phyloP scores from a whole-genome alignment of 2,888 invertebrate genomes.

The Hybos culiciformis region DNA sequence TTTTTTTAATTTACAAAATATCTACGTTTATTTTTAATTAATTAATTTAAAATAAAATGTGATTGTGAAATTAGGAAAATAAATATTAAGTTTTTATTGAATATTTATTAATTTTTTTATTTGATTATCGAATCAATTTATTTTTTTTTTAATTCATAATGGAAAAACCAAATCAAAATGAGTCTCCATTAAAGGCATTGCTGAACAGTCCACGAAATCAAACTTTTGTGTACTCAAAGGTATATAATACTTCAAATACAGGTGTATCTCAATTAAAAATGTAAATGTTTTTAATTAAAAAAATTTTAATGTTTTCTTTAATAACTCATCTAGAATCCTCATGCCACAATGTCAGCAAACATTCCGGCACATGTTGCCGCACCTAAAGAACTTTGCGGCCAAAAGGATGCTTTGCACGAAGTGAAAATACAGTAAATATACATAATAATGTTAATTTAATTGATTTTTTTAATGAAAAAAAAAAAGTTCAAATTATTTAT shows the following conservation, averaged over 20 bases:
- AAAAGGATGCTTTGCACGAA: slow-evolving; percentile 44
- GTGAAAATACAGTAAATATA: slow-evolving; percentile 45
- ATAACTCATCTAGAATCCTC: slow-evolving; percentile 23
- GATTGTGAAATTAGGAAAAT: too few species aligned
- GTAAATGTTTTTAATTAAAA: not conserved
- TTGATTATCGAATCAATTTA: too few species aligned
- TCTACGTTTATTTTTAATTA: too few species aligned
- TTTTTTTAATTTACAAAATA: too few species aligned
- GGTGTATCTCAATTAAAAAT: not conserved
- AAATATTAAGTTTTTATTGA: too few species aligned
- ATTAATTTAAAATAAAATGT: too few species aligned
- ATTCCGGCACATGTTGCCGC: slow-evolving; percentile 39
- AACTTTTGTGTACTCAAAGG: too few species aligned
- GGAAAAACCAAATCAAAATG: slow-evolving; percentile 18
- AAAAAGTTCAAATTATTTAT: not conserved
- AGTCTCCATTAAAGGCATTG: slow-evolving; percentile 30
- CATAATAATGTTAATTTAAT: too few species aligned
- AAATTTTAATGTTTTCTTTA: not conserved
- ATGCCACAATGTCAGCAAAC: slow-evolving; percentile 43
- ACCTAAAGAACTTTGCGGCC: slow-evolving; percentile 41
- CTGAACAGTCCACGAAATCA: slow-evolving; percentile 34
- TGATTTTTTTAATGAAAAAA: not conserved
- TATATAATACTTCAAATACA: too few species aligned
- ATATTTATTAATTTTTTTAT: too few species aligned
- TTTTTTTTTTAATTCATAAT: too few species aligned